Base-by-base conservation (phyloP, 2,113 vertebrate genomes). In the Sphyrna mokarran region DNA sequence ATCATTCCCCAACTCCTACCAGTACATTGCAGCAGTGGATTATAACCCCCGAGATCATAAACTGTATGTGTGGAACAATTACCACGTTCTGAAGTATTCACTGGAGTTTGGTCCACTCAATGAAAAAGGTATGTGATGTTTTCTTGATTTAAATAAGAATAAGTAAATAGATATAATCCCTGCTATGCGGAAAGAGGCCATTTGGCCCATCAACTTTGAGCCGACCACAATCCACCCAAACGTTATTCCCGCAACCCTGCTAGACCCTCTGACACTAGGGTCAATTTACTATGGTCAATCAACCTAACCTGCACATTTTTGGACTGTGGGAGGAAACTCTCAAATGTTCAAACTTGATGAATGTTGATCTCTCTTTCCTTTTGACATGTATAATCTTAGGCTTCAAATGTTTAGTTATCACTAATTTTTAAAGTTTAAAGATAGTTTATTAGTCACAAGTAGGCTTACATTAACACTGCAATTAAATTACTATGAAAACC, bases 21-120 rank as follows among this genome's bases (percentile, higher is more conserved):
- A 99, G 97, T 99, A 99, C 97, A 99, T 99, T 76, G 99, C 99
- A 37, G 99, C 99, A 87, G 99, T 99, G 98, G 99, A 99, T 99
- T 99, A 99, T 97, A 99, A 99, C 96, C 99, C 99, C 95, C 98
- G 99, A 96, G 99, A 99, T 98, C 99, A 99, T 96, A 97, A 99
- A 80, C 98, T 99, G 43, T 99, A 99, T 0, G 99, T 99, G 1
- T 99, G 99, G 99, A 99, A 99, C 98, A 99, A 99, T 97, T 99
- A 99, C 96, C 99, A 99, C 0, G 99, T 99, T 0, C 99, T 99
- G 96, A 99, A 99, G 96, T 99, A 99, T 96, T 98, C 99, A 1
- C 97, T 99, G 98, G 99, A 99, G 96, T 99, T 99, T 96, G 99
- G 99, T 86, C 98, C 98, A 0, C 96, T 99, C 97, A 99, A 99